A percentile compares a stretch with the other conserved stretches of the same genome.
Conservation (phyloP, 2,797 vertebrate genomes). For the Gymnoscopelus braueri region DNA sequence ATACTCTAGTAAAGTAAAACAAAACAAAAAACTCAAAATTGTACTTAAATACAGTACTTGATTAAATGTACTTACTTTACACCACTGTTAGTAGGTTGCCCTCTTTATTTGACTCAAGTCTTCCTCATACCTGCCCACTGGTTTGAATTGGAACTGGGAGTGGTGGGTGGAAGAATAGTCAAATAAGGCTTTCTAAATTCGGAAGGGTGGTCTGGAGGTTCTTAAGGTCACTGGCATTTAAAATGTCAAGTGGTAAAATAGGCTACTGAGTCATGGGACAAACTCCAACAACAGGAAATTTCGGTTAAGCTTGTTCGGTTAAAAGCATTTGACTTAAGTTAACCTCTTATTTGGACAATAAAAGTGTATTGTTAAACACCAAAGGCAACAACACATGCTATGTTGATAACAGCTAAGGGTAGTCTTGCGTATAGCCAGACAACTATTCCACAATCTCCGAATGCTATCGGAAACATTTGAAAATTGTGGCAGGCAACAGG, state of each 20-base stretch:
- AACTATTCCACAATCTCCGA: too few species aligned
- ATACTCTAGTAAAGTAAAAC: too few species aligned
- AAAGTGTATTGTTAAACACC: too few species aligned
- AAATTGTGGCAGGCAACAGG: too few species aligned
- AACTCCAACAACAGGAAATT: not conserved
- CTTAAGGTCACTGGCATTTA: constrained; percentile 43
- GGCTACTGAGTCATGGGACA: constrained; percentile 2
- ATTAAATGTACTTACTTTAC: too few species aligned
- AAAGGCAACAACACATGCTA: too few species aligned
- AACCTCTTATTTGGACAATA: too few species aligned
- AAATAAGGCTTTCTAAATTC: constrained; percentile 66
- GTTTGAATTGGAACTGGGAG: constrained; percentile 69
- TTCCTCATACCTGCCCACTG: constrained; percentile 70
- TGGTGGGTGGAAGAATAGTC: constrained; percentile 64
- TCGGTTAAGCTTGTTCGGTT: not conserved
- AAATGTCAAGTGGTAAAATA: constrained; percentile 2
- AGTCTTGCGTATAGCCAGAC: too few species aligned
- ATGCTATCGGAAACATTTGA: too few species aligned
- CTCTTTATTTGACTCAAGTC: constrained; percentile 36
- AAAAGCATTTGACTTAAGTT: not conserved
- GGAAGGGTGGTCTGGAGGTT: constrained; percentile 50
- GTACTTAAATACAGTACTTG: too few species aligned
- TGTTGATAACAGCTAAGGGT: too few species aligned
- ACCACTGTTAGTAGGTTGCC: constrained; percentile 30
- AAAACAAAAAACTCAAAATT: too few species aligned